phyloP scores from a whole-genome alignment of 2,113 vertebrate genomes.

The Eclectus roratus region DNA sequence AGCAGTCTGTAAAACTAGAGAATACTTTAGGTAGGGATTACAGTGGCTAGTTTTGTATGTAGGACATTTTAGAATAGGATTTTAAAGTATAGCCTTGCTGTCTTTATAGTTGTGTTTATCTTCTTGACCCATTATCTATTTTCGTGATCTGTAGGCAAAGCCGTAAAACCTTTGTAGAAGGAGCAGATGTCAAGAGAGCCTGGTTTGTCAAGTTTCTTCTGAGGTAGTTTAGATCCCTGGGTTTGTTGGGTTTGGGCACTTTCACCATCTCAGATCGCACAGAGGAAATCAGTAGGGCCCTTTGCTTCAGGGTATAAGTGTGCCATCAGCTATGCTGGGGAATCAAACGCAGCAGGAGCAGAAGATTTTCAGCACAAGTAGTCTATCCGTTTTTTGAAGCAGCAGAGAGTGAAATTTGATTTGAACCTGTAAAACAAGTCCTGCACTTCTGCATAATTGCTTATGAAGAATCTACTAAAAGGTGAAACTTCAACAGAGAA shows the following conservation, averaged over 20 bases:
- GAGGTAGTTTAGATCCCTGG: neutral
- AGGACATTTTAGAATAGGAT: neutral
- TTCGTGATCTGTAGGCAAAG: neutral
- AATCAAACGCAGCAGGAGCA: neutral
- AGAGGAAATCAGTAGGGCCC: neutral
- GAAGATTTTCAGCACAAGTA: neutral
- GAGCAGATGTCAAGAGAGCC: neutral
- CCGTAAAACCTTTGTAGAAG: neutral
- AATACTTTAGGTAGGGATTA: neutral
- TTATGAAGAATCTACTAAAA: neutral
- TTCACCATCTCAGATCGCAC: neutral
- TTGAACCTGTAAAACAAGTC: neutral
- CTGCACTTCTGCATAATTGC: neutral
- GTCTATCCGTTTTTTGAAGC: neutral
- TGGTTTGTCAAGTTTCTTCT: neutral
- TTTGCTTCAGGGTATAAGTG: neutral
- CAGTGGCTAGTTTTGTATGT: neutral
- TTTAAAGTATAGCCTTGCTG: neutral
- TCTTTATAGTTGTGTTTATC: neutral
- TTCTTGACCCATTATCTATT: neutral
- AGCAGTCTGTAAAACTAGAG: neutral
- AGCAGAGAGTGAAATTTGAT: neutral
- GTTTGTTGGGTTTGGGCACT: neutral
- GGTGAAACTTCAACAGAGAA: neutral
- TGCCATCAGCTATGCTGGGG: fast-evolving